Evolutionary conservation across 2,888 invertebrate genomes (phyloP).

Genomic region (Sthenelais limicola): DNA sequence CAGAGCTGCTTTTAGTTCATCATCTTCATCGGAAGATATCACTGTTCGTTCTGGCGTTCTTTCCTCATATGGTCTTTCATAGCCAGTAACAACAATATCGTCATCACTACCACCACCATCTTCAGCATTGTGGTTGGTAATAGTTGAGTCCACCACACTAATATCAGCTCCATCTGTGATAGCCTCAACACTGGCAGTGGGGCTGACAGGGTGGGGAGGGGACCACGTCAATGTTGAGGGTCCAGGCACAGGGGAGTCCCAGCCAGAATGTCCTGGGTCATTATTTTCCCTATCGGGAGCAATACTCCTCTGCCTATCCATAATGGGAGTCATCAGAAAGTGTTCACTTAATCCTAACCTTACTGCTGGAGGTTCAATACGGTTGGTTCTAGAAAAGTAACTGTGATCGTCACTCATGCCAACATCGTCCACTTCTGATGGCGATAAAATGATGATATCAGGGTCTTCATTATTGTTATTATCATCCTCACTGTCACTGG

Average conservation of each 20-base stretch:
- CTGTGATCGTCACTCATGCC: slow-evolving; percentile 20
- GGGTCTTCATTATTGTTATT: slow-evolving; percentile 15
- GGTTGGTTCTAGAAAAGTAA: slow-evolving; percentile 10
- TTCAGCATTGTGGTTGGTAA: not conserved
- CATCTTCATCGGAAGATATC: slow-evolving; percentile 58
- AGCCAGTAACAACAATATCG: slow-evolving; percentile 75
- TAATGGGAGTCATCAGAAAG: slow-evolving; percentile 30
- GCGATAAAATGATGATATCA: slow-evolving; percentile 16
- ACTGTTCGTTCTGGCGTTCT: slow-evolving; percentile 77
- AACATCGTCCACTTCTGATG: not conserved
- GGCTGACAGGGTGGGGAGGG: slow-evolving; percentile 5
- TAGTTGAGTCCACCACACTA: too few relatives aligned
- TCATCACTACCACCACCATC: slow-evolving; percentile 49
- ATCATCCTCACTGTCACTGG: slow-evolving; percentile 4
- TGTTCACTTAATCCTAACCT: slow-evolving; percentile 47
- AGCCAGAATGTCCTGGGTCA: slow-evolving; percentile 53
- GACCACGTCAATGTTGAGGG: slow-evolving; percentile 54
- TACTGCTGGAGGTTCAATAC: slow-evolving; percentile 60
- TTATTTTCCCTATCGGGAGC: slow-evolving; percentile 8
- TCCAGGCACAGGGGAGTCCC: slow-evolving; percentile 66
- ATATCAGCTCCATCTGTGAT: too few relatives aligned
- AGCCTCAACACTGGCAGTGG: not conserved
- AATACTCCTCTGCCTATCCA: slow-evolving; percentile 41
- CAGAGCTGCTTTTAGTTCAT: not conserved
- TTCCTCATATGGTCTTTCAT: slow-evolving; percentile 79